These are phyloP conservation scores for Glomeris marginata DNA, from an alignment of 2,888 invertebrate genomes.

Conservation along the genomic window DNA sequence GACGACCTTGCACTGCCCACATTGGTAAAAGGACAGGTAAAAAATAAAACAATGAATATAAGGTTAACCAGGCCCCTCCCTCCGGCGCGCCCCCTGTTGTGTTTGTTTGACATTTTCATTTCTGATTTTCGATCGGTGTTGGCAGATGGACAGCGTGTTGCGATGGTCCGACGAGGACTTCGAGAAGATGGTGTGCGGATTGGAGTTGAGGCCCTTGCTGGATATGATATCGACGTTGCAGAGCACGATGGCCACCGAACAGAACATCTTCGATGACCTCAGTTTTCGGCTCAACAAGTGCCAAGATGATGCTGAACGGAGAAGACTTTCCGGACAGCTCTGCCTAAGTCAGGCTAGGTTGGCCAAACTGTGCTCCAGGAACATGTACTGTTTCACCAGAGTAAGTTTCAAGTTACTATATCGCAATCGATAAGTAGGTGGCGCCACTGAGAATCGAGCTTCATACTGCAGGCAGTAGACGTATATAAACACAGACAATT, in stretches of 20 bases:
- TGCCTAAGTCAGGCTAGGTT: slow-evolving; percentile 27
- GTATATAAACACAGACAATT: no score
- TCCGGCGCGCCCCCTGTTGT: no score
- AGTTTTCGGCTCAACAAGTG: slow-evolving; percentile 24
- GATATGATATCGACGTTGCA: slow-evolving; percentile 29
- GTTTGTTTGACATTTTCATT: no score
- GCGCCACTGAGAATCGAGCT: no score
- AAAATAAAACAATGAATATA: no score
- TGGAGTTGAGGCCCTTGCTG: slow-evolving; percentile 19
- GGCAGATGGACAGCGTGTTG: no score
- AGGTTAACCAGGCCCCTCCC: no score
- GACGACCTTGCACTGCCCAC: no score
- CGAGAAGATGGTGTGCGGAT: slow-evolving; percentile 19
- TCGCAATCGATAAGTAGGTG: background rate
- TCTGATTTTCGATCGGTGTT: no score
- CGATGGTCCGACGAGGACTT: no score
- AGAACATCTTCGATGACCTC: slow-evolving; percentile 29
- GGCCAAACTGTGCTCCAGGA: slow-evolving; percentile 30
- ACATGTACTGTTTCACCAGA: slow-evolving; percentile 33
- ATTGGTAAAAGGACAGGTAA: no score
- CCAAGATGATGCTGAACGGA: slow-evolving; percentile 23
- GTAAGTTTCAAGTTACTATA: slow-evolving; percentile 20
- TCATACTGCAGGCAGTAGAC: no score
- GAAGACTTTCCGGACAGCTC: slow-evolving; percentile 28
- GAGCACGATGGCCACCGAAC: slow-evolving; percentile 30